Conservation (phyloP, 2,888 invertebrate species). For the Mamestra brassicae region DNA sequence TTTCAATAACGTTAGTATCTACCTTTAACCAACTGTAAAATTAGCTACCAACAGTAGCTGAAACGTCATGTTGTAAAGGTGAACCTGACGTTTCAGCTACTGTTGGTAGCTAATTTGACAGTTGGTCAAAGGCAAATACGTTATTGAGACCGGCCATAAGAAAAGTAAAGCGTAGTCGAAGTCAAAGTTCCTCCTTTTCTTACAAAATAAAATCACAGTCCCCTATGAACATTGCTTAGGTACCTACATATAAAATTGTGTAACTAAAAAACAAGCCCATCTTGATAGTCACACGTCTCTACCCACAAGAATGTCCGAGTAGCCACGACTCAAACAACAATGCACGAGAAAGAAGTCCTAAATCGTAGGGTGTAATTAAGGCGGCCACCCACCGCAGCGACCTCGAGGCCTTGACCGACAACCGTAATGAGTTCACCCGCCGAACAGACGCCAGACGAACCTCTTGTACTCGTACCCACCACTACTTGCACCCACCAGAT, state of each 20-base stretch:
- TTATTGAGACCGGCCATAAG: too few relatives aligned
- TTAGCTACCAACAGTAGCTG: too few relatives aligned
- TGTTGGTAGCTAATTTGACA: too few relatives aligned
- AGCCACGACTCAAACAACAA: slow-evolving; percentile 51
- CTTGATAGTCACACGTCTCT: slow-evolving; percentile 57
- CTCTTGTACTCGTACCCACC: slow-evolving; percentile 52
- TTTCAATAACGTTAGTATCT: too few relatives aligned
- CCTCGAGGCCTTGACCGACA: slow-evolving; percentile 90
- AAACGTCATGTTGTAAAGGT: too few relatives aligned
- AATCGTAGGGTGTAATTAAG: slow-evolving; percentile 89
- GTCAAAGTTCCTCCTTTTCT: background rate
- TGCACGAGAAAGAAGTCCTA: slow-evolving; percentile 81
- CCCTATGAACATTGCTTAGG: too few relatives aligned
- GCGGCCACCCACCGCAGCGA: slow-evolving; percentile 89
- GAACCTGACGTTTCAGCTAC: too few relatives aligned
- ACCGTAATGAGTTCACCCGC: slow-evolving; percentile 88
- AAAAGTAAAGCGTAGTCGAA: background rate
- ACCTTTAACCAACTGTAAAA: too few relatives aligned
- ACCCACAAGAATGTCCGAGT: slow-evolving; percentile 70
- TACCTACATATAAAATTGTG: slow-evolving; percentile 17
- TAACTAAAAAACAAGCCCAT: slow-evolving; percentile 41
- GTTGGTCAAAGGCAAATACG: too few relatives aligned
- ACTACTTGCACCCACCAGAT: slow-evolving; percentile 47
- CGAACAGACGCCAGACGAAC: slow-evolving; percentile 73
- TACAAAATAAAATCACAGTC: background rate